Evolutionary conservation across 1,140 invertebrate species (phyloP), one percentile per base, ranked within the genome.

Genomic region (Heliothis virescens): DNA sequence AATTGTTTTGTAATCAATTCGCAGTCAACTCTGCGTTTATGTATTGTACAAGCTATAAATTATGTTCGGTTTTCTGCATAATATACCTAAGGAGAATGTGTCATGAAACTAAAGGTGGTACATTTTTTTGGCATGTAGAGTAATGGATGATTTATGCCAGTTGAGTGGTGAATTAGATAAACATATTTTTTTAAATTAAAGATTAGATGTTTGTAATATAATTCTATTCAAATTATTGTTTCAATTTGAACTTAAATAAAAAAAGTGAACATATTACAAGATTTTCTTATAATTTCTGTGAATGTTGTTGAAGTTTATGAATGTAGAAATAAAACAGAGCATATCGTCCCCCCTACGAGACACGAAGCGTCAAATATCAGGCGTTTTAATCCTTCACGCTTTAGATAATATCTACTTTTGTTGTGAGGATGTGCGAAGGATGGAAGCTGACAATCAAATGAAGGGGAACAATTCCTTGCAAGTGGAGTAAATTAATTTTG

Each of bases 381-480:
- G 18, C 34, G 72, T 82, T 82, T 82, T 79, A 79, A 79, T 79
- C 60, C 81, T 67, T 75, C 76, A 47, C 76, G 71, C 13, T 75
- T 80, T 67, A 75, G 62, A 80, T 75, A 74, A 75, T 75, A 53
- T 52, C 16, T 50, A 53, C 62, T 21, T 52, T 53, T 21, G n/a
- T 26, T 77, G 62, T 55, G 2, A 41, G 50, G 65, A 73, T 74
- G 59, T 65, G 48, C 34, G 57, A 69, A 79, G 21, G 21, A 13
- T 53, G 48, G 57, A 21, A 41, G 73, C 4, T 26, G 57, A 60
- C 53, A 60, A 60, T 4, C 4, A 21, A 52, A 15, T n/a, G 18
- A 13, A 53, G 18, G 15, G 12, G 12, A 29, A 21, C 12, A 52
- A 29, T 26, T 71, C 2, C 18, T 11, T 15, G 48, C 52, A 52